These are phyloP conservation scores for Torymus auratus DNA, from an alignment of 2,888 invertebrate genomes.

Conservation along the genomic window DNA sequence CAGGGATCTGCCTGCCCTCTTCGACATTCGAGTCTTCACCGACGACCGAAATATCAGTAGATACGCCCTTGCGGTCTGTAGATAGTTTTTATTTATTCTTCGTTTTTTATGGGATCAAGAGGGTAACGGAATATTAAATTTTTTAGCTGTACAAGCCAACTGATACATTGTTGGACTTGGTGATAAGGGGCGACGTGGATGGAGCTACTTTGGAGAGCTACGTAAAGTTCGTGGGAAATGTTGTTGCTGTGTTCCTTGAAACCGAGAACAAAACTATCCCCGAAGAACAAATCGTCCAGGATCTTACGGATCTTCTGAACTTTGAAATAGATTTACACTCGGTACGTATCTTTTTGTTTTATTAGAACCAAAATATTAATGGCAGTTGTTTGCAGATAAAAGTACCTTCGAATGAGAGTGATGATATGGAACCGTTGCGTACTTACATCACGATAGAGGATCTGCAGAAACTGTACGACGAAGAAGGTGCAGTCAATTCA, in stretches of 20 bases:
- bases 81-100: too few species aligned
- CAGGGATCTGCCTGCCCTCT: slow-evolving; percentile 13
- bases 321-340: slow-evolving; percentile 32
- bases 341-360: background rate
- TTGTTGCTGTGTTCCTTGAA: background rate
- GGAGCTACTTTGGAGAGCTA: background rate
- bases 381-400: slow-evolving; percentile 17
- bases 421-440: slow-evolving; percentile 1
- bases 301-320: slow-evolving; percentile 9
- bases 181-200: slow-evolving; percentile 2
- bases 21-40: slow-evolving; percentile 8
- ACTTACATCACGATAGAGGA: slow-evolving; percentile 31
- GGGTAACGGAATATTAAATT: background rate
- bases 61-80: background rate
- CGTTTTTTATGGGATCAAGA: background rate
- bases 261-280: background rate
- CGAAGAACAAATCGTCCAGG: slow-evolving; percentile 21
- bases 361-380: background rate
- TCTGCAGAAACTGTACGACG: slow-evolving; percentile 32
- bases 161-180: background rate
- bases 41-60: slow-evolving; percentile 20
- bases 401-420: slow-evolving; percentile 1
- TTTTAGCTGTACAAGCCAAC: slow-evolving; percentile 27
- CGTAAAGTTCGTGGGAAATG: slow-evolving; percentile 19
- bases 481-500: background rate